phyloP scores from a whole-genome alignment of 2,888 invertebrate species.

The Habroteleia sp. region DNA sequence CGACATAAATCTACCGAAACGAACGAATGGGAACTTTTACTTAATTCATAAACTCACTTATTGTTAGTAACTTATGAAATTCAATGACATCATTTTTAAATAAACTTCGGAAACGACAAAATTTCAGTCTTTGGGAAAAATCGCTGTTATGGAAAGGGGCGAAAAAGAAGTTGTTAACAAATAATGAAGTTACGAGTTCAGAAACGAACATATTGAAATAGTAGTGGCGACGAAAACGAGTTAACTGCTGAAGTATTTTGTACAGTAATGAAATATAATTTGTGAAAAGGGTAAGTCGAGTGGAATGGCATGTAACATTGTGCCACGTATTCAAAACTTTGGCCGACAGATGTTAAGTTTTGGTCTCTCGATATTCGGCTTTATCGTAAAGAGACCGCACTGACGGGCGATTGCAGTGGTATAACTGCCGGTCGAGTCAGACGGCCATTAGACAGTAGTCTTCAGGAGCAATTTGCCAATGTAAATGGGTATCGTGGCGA shows the following conservation, averaged over 20 bases:
- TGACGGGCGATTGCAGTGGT: conserved; percentile 62
- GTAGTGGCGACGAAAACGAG: conserved; percentile 19
- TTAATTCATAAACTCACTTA: not conserved
- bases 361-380: conserved; percentile 54
- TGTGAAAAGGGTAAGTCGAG: conserved; percentile 35
- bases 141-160: no score
- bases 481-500: conserved; percentile 59
- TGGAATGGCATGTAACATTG: conserved; percentile 42
- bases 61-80: no score
- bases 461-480: conserved; percentile 62
- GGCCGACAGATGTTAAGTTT: conserved; percentile 61
- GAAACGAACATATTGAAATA: conserved; percentile 4
- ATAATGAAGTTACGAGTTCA: conserved; percentile 18
- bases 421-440: conserved; percentile 62
- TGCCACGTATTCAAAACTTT: conserved; percentile 51
- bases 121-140: no score
- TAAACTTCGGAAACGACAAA: no score
- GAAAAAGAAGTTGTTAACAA: conserved; percentile 15
- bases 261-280: conserved; percentile 42
- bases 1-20: not conserved
- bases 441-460: conserved; percentile 59
- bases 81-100: no score
- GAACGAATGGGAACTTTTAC: no score
- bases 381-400: conserved; percentile 51
- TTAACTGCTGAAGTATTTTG: conserved; percentile 36